Conservation (phyloP, 64 coral and sea anemone genomes). For the Cladopsammia gracilis region DNA sequence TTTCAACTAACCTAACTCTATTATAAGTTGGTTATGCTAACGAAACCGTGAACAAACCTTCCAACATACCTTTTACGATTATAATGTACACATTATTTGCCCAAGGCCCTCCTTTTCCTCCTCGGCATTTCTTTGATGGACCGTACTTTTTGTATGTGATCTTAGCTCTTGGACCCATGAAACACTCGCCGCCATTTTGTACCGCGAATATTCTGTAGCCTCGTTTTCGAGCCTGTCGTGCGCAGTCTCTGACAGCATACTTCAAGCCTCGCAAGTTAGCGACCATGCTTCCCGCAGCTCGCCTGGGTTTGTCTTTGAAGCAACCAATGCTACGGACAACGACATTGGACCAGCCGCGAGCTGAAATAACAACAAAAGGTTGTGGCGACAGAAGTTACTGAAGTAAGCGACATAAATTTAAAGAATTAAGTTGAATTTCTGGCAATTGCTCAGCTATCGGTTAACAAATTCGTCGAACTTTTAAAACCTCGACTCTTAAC, state of each 20-base stretch:
- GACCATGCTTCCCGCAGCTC: constrained; percentile 25
- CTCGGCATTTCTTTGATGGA: constrained; percentile 41
- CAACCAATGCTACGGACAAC: constrained; percentile 49
- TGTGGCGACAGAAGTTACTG: not conserved
- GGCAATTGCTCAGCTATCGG: too few relatives aligned
- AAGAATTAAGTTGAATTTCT: too few relatives aligned
- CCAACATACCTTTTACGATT: constrained; percentile 44
- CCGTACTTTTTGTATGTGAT: constrained; percentile 63
- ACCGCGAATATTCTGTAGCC: constrained; percentile 64
- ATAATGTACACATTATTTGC: constrained; percentile 61
- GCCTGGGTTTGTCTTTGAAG: constrained; percentile 45
- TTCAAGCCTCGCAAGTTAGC: constrained; percentile 50
- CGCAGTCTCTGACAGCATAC: constrained; percentile 45
- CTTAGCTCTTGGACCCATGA: constrained; percentile 49
- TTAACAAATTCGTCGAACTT: too few relatives aligned
- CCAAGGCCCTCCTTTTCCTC: constrained; percentile 56
- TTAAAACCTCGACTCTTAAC: too few relatives aligned
- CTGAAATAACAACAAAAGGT: not conserved
- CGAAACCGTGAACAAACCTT: not conserved
- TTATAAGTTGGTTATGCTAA: too few relatives aligned
- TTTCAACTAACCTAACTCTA: too few relatives aligned
- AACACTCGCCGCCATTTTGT: constrained; percentile 66
- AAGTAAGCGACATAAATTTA: too few relatives aligned
- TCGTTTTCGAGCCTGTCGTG: constrained; percentile 29
- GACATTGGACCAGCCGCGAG: constrained; percentile 36